These are phyloP conservation scores for Semnopithecus entellus DNA, from an alignment of 2,113 vertebrate species.

Conservation along the genomic window DNA sequence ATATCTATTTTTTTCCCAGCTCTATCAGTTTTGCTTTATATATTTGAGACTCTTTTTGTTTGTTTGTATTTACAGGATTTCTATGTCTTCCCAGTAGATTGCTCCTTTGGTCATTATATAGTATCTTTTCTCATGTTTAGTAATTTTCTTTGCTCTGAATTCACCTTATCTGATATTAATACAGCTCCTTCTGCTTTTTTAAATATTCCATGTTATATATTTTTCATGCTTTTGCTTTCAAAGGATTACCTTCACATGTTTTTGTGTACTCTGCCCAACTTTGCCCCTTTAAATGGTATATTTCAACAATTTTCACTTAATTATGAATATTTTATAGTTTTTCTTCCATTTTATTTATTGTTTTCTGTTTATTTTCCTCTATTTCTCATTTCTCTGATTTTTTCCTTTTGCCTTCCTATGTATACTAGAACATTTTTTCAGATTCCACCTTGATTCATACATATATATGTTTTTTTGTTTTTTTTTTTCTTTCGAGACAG, in stretches of 20 bases:
- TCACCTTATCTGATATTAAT: background rate
- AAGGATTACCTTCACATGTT: background rate
- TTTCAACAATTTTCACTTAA: background rate
- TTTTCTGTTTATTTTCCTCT: background rate
- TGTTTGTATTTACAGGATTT: background rate
- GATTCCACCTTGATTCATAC: background rate
- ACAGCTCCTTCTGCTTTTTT: background rate
- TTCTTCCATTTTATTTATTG: background rate
- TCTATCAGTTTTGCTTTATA: background rate
- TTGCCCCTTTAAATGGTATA: background rate
- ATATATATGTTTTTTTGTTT: too few relatives aligned
- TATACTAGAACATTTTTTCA: background rate
- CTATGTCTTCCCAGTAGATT: background rate
- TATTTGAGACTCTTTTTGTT: background rate
- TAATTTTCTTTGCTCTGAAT: background rate
- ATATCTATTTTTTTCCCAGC: background rate
- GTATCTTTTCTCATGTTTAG: background rate
- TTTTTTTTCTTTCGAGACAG: too few relatives aligned
- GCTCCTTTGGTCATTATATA: background rate
- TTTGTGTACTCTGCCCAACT: background rate
- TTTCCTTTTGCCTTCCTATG: background rate
- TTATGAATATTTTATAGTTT: background rate
- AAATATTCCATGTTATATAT: background rate
- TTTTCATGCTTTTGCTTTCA: constrained; percentile 11
- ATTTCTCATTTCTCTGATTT: background rate